These are phyloP conservation scores for Bicyclus anynana DNA, from an alignment of 1,140 invertebrate genomes.

Conservation along the genomic window DNA sequence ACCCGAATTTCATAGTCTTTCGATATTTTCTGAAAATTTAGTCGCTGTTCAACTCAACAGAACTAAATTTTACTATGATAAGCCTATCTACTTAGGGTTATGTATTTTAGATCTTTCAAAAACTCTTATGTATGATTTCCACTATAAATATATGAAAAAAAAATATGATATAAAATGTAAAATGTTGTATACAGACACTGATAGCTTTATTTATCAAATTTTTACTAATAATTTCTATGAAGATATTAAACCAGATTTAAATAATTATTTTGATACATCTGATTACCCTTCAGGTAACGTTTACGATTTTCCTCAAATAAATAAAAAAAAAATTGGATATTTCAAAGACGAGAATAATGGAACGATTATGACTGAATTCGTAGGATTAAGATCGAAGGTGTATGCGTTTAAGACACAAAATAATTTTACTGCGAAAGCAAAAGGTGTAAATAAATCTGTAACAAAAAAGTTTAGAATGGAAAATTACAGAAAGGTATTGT, in stretches of 20 bases:
- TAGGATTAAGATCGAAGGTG: too few relatives aligned
- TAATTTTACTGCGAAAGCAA: constrained; percentile 19
- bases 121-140: constrained; percentile 39
- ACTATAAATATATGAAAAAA: constrained; percentile 46
- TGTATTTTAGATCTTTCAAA: constrained; percentile 60
- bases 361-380: background rate
- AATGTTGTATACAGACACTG: constrained; percentile 59
- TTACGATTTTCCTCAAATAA: constrained; percentile 20
- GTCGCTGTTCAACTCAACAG: constrained; percentile 52
- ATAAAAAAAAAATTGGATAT: constrained; percentile 1
- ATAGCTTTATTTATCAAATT: constrained; percentile 59
- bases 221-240: constrained; percentile 28
- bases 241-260: constrained; percentile 44
- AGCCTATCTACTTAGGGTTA: constrained; percentile 64
- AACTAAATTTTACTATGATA: constrained; percentile 48
- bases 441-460: constrained; percentile 26
- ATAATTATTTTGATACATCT: constrained; percentile 42
- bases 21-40: constrained; percentile 54
- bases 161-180: constrained; percentile 20
- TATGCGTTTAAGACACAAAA: constrained; percentile 9
- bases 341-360: background rate
- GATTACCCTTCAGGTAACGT: constrained; percentile 31
- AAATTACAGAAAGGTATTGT: constrained; percentile 33
- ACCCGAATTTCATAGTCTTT: constrained; percentile 57
- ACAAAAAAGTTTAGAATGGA: constrained; percentile 25